A percentile compares a stretch with the other conserved stretches of the same genome.
Conservation (phyloP, 35 echinoderm and acorn worm species). For the Lytechinus pictus region DNA sequence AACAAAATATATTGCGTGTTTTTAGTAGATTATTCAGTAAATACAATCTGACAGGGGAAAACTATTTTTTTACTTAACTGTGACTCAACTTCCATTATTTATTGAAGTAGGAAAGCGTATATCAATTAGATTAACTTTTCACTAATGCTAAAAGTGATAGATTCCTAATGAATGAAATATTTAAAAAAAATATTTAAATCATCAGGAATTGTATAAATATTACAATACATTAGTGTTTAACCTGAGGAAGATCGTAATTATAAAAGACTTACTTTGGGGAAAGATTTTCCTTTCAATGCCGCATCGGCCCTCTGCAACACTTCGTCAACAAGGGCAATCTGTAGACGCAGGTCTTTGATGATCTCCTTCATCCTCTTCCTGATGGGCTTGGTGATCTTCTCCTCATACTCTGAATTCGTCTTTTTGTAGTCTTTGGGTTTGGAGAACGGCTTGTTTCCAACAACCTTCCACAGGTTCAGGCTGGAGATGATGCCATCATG, state of each 20-base stretch:
- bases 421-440: not conserved
- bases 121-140: not conserved
- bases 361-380: not conserved
- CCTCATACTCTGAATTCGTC: not conserved
- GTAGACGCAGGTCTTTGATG: not conserved
- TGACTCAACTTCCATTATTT: not conserved
- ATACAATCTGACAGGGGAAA: not conserved
- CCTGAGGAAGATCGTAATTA: not conserved
- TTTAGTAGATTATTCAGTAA: not conserved
- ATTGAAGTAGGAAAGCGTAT: not conserved
- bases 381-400: not conserved
- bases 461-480: conserved; percentile 2
- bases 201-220: not conserved
- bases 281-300: not conserved
- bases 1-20: not conserved
- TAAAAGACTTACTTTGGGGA: not conserved
- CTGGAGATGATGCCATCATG: not conserved
- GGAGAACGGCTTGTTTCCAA: not conserved
- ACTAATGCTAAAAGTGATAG: not conserved
- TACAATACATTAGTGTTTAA: not conserved
- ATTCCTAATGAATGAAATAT: not conserved
- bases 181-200: not conserved
- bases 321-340: not conserved
- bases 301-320: not conserved
- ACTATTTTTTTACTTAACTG: not conserved